Conservation (phyloP, 2,888 invertebrate species). For the Phania funesta region DNA sequence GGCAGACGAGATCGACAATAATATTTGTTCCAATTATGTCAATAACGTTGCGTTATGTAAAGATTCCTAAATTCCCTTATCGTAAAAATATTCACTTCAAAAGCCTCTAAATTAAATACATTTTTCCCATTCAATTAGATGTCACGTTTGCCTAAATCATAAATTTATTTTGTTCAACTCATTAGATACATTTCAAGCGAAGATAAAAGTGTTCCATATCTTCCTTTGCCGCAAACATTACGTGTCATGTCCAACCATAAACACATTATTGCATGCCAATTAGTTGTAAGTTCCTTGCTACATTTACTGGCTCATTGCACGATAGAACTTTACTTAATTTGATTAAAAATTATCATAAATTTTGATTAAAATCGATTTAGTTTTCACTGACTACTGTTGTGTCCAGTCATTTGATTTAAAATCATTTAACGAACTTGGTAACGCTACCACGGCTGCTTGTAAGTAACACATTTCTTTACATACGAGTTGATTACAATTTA, state of each 20-base stretch:
- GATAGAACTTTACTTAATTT: constrained; percentile 57
- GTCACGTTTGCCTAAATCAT: not conserved
- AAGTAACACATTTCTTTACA: not conserved
- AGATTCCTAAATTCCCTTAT: too few species aligned
- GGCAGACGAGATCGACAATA: too few species aligned
- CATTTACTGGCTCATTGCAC: constrained; percentile 2
- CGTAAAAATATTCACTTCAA: too few species aligned
- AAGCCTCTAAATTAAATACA: not conserved
- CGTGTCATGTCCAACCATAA: constrained; percentile 52
- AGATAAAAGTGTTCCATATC: not conserved
- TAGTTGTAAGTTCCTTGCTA: constrained; percentile 40
- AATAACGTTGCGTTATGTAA: too few species aligned
- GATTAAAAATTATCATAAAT: constrained; percentile 67
- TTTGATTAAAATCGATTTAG: constrained; percentile 68
- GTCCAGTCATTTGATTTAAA: constrained; percentile 52
- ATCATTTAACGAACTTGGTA: constrained; percentile 62
- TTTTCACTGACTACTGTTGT: constrained; percentile 57
- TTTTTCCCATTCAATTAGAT: too few species aligned
- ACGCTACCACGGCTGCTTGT: not conserved
- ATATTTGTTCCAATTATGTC: too few species aligned
- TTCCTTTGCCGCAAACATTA: not conserved
- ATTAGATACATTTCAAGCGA: not conserved
- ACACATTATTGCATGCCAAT: constrained; percentile 61
- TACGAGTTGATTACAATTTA: constrained; percentile 65
- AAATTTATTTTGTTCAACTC: not conserved